These are phyloP conservation scores for Syndactyla subalaris DNA, from an alignment of 2,797 vertebrate species.

Conservation along the genomic window DNA sequence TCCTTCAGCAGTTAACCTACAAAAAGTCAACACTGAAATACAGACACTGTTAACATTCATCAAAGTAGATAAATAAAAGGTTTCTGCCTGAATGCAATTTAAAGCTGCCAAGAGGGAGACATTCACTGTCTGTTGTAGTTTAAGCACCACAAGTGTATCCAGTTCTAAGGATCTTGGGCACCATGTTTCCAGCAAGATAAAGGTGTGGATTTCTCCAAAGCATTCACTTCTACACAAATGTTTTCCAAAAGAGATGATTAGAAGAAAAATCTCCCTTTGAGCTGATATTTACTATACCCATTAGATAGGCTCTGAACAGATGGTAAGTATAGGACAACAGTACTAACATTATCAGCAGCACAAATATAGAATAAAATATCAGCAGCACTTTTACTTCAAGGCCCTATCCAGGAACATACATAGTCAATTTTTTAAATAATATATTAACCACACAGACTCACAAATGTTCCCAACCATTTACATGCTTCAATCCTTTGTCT, in stretches of 20 bases:
- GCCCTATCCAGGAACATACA: background rate
- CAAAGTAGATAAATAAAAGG: background rate
- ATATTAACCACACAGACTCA: background rate
- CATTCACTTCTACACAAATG: background rate
- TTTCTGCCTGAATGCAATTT: background rate
- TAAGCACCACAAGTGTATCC: background rate
- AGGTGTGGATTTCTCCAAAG: background rate
- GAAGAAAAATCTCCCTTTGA: constrained; percentile 33
- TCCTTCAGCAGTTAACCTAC: background rate
- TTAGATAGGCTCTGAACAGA: constrained; percentile 51
- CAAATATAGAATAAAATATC: background rate
- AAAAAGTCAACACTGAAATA: background rate
- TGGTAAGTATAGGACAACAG: constrained; percentile 1
- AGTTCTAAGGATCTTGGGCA: background rate
- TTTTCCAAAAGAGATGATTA: constrained; percentile 24
- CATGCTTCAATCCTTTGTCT: background rate
- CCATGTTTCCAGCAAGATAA: background rate
- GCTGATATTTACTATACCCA: constrained; percentile 32
- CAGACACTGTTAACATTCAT: background rate
- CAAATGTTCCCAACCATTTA: constrained; percentile 26
- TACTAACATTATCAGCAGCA: constrained; percentile 27
- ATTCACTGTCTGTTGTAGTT: background rate
- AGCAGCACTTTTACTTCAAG: background rate
- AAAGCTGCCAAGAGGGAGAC: background rate
- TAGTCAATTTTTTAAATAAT: constrained; percentile 37